Conservation (phyloP, 1,140 invertebrate genomes). For the Meloidogyne chitwoodi region DNA sequence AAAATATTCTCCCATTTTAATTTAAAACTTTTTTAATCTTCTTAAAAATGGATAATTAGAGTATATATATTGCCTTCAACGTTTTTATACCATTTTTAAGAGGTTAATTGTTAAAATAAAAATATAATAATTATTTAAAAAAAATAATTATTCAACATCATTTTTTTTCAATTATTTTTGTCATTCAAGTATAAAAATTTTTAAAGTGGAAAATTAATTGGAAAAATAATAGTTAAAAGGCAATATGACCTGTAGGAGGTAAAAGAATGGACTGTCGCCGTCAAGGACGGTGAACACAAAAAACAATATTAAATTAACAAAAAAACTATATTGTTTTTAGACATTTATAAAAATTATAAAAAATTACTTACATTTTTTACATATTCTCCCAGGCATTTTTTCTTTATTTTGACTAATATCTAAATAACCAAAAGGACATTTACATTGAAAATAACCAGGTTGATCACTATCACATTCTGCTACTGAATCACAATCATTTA, state of each 20-base stretch:
- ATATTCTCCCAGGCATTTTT: conserved; percentile 51
- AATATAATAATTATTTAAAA: too few species aligned
- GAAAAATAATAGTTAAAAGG: background rate
- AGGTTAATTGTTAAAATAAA: too few species aligned
- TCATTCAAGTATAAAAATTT: background rate
- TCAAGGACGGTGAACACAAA: background rate
- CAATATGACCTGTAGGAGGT: background rate
- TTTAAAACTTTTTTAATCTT: too few species aligned
- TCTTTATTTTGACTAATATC: conserved; percentile 44
- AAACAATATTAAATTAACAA: background rate
- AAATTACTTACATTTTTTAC: conserved; percentile 49
- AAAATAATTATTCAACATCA: too few species aligned
- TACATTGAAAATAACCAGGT: conserved; percentile 58
- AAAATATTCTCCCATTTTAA: too few species aligned
- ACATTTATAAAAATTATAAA: background rate
- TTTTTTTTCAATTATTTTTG: background rate
- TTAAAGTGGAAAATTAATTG: background rate
- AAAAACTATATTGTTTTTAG: background rate
- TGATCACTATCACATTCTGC: conserved; percentile 58
- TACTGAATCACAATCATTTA: conserved; percentile 56
- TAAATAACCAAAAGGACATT: conserved; percentile 54
- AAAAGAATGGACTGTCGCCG: background rate
- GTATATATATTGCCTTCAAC: too few species aligned
- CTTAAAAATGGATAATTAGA: too few species aligned
- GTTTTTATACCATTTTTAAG: too few species aligned